phyloP scores from a whole-genome alignment of 2,888 invertebrate genomes.

The Eilema caniola region DNA sequence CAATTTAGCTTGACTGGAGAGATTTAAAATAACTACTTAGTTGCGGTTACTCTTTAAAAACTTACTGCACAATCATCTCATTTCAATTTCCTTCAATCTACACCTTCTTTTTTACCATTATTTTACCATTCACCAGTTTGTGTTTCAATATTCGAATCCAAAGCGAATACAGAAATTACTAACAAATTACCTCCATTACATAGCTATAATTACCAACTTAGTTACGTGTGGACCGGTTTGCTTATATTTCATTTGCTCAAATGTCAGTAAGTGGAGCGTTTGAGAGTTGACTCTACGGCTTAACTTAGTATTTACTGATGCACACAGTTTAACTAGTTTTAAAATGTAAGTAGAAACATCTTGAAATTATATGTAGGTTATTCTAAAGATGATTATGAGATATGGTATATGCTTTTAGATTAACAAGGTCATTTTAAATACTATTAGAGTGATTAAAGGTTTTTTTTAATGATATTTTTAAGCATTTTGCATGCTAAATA shows the following conservation, averaged over 20 bases:
- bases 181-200: constrained; percentile 9
- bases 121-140: neutral
- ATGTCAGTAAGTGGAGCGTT: constrained; percentile 33
- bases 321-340: neutral
- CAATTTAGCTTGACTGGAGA: no score
- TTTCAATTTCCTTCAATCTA: no score
- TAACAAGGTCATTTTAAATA: no score
- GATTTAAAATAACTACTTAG: no score
- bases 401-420: no score
- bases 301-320: neutral
- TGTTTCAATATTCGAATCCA: neutral
- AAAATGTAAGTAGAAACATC: neutral
- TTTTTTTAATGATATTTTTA: no score
- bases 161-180: constrained; percentile 6
- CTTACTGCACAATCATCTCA: no score
- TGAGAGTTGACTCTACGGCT: neutral
- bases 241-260: constrained; percentile 39
- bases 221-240: constrained; percentile 39
- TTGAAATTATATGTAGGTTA: constrained; percentile 1
- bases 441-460: no score
- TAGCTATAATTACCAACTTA: constrained; percentile 31
- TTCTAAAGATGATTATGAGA: no score
- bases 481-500: no score
- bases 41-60: no score
- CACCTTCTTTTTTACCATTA: neutral